Percentiles rank a stretch among this genome's conserved stretches.
Evolutionary conservation across 2,113 vertebrate species (phyloP).

Genomic region (Coryphaenoides rupestris): DNA sequence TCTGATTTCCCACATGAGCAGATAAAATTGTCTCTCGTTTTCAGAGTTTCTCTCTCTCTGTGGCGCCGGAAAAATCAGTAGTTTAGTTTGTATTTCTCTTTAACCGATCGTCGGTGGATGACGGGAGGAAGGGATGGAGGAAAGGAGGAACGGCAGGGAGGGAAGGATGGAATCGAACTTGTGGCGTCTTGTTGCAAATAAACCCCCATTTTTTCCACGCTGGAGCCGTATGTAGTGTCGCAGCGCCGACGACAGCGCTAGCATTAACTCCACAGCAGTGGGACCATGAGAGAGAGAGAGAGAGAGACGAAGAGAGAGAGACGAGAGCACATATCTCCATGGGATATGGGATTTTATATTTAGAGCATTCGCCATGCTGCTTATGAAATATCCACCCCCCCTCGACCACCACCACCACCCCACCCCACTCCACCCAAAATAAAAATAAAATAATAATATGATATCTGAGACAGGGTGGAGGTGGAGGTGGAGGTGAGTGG

Average conservation of each 20-base stretch:
- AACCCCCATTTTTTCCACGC: conserved; percentile 52
- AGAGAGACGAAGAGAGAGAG: conserved; percentile 60
- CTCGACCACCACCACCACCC: no score
- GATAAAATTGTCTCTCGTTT: conserved; percentile 72
- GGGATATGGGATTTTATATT: conserved; percentile 77
- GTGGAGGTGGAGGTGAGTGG: conserved; percentile 44
- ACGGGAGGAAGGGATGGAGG: no score
- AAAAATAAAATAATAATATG: conserved; percentile 69
- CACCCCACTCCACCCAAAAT: conserved; percentile 12
- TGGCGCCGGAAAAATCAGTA: conserved; percentile 50
- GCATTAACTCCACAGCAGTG: conserved; percentile 45
- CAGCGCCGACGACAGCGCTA: conserved; percentile 46
- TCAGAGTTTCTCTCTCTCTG: conserved; percentile 61
- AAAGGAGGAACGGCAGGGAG: conserved; percentile 39
- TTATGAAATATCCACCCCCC: conserved; percentile 72
- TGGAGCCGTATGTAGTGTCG: conserved; percentile 57
- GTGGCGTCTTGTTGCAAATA: conserved; percentile 63
- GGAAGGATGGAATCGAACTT: conserved; percentile 52
- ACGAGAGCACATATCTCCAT: conserved; percentile 63
- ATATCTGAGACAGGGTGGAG: conserved; percentile 68
- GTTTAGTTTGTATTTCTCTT: conserved; percentile 42
- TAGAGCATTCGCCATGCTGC: conserved; percentile 76
- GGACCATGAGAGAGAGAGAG: no score
- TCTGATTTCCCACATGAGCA: conserved; percentile 72
- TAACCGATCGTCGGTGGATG: no score